These are phyloP conservation scores for Xylota sylvarum DNA, from an alignment of 2,888 invertebrate genomes.

Conservation along the genomic window DNA sequence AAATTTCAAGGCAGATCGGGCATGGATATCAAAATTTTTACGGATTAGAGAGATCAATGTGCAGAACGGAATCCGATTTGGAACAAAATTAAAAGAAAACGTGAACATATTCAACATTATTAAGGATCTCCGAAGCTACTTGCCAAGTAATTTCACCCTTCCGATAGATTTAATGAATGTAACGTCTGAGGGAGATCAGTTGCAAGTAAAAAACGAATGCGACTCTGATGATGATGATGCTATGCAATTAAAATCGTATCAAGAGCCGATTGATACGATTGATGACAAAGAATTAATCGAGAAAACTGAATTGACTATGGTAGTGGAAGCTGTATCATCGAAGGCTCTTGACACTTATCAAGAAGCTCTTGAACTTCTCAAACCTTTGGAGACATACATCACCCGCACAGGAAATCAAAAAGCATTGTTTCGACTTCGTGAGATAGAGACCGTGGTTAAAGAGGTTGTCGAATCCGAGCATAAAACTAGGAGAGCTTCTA, in stretches of 20 bases:
- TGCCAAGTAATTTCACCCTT: conserved; percentile 53
- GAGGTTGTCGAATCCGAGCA: background rate
- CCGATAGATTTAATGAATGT: conserved; percentile 22
- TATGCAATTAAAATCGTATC: background rate
- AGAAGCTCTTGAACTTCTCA: conserved; percentile 82
- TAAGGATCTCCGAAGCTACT: conserved; percentile 40
- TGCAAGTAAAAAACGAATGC: conserved; percentile 32
- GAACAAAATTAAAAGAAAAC: background rate
- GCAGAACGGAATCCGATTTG: conserved; percentile 21
- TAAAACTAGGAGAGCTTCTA: background rate
- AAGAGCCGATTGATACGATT: background rate
- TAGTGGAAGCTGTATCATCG: background rate
- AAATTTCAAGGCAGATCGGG: background rate
- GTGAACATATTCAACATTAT: conserved; percentile 28
- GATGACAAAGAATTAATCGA: background rate
- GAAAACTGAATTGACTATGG: background rate
- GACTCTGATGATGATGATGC: background rate
- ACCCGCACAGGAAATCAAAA: conserved; percentile 22
- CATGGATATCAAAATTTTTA: conserved; percentile 32
- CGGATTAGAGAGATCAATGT: background rate
- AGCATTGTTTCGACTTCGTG: conserved; percentile 34
- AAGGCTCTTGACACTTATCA: conserved; percentile 79
- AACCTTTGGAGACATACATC: conserved; percentile 81
- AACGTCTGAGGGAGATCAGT: background rate
- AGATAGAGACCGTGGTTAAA: conserved; percentile 41